These are phyloP conservation scores for Apteryx mantelli DNA, from an alignment of 2,113 vertebrate species.

Conservation along the genomic window DNA sequence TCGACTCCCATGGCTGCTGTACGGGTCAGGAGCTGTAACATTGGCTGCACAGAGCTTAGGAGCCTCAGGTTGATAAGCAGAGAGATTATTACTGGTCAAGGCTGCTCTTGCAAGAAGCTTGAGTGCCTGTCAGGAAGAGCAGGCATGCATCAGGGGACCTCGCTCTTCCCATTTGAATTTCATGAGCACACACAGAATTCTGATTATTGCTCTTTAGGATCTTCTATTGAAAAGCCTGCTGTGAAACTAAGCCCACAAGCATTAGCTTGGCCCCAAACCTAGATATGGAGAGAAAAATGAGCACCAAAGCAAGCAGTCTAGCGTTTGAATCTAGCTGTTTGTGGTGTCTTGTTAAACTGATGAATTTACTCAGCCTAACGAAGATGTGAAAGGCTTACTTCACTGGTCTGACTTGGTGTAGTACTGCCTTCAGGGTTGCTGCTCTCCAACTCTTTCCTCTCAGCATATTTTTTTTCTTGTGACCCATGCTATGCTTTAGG, in stretches of 20 bases:
- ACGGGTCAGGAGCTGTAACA: not conserved
- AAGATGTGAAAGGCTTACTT: not conserved
- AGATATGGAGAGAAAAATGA: not conserved
- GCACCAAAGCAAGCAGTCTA: not conserved
- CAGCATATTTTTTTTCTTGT: not conserved
- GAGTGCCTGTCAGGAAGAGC: not conserved
- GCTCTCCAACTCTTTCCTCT: accelerated
- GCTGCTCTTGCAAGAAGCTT: not conserved
- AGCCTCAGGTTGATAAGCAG: not conserved
- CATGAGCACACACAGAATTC: not conserved
- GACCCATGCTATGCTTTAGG: not conserved
- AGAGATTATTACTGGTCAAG: not conserved
- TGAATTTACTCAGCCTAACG: not conserved
- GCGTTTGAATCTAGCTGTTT: not conserved
- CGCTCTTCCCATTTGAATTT: not conserved
- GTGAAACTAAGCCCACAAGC: not conserved
- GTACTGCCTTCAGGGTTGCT: not conserved
- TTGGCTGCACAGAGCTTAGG: accelerated
- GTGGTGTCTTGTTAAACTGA: not conserved
- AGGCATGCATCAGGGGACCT: accelerated
- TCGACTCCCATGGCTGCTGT: not conserved
- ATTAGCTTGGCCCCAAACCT: not conserved
- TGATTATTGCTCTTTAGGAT: not conserved
- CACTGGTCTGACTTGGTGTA: not conserved
- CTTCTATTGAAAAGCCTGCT: not conserved